Percentiles rank a stretch among this genome's conserved stretches.
These are phyloP conservation scores for Drosophila pullipes DNA, from an alignment of 2,888 invertebrate species.

Conservation along the genomic window DNA sequence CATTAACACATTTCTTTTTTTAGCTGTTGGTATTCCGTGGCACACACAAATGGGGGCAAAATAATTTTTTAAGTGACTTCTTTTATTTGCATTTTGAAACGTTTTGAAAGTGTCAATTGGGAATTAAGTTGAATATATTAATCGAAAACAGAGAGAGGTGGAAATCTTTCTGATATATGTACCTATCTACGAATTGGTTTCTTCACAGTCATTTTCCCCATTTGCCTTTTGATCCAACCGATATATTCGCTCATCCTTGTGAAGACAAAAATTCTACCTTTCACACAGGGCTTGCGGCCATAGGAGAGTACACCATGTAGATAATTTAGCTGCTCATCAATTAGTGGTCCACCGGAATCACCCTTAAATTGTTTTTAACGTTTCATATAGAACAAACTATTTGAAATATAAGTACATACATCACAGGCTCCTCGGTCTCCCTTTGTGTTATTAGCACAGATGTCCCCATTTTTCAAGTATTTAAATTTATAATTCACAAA, in stretches of 20 bases:
- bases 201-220: constrained; percentile 24
- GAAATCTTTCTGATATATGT: background rate
- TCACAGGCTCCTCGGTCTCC: constrained; percentile 81
- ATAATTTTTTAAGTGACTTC: constrained; percentile 79
- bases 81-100: constrained; percentile 75
- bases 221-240: constrained; percentile 58
- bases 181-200: background rate
- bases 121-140: constrained; percentile 62
- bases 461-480: constrained; percentile 70
- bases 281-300: constrained; percentile 64
- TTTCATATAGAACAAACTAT: background rate
- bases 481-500: constrained; percentile 48
- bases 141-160: background rate
- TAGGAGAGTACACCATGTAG: constrained; percentile 83
- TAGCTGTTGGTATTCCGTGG: constrained; percentile 30
- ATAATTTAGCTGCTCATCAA: constrained; percentile 52
- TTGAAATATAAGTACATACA: constrained; percentile 50
- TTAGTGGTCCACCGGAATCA: constrained; percentile 84
- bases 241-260: constrained; percentile 58
- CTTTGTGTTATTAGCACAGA: constrained; percentile 77
- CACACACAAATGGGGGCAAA: constrained; percentile 63
- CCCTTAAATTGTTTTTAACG: constrained; percentile 62
- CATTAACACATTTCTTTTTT: constrained; percentile 59
- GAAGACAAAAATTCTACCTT: constrained; percentile 58
- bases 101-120: constrained; percentile 54